Evolutionary conservation across 2,888 invertebrate genomes (phyloP), one percentile per base, ranked within the genome.

Genomic region (Pristionchus arcanus): DNA sequence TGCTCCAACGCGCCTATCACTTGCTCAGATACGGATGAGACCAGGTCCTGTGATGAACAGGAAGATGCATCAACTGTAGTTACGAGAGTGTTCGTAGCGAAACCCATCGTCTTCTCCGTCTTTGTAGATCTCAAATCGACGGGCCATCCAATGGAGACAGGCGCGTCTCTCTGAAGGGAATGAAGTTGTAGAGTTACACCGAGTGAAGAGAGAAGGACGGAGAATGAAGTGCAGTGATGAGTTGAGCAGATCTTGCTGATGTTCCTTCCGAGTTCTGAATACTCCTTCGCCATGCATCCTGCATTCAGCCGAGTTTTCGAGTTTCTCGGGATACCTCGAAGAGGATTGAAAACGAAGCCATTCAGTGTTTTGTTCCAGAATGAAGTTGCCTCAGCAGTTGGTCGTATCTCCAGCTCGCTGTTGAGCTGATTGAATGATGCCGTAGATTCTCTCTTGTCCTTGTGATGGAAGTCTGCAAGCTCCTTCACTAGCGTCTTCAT

Each of bases 171-270:
- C 66, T 66, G 3, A 1, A 86, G 63, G 5, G 49, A 37, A 66
- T 86, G 66, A 15, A 3, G 16, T 3, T 28, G 63, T 16, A 86
- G 63, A 34, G 28, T 42, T 15, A 4, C 7, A 0, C 37, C 86
- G 37, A 86, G 66, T 2, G 86, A 63, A 31, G 86, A 3, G 19
- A 86, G 37, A 42, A 37, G 42, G n/a, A 28, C 37, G 66, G 42
- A n/a, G 86, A 86, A 86, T 13, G 86, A 66, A 66, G 66, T 86
- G 86, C 86, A 86, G 66, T 86, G 37, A n/a, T 86, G 42, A 37
- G 42, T 86, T 11, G 86, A 55, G 34, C 28, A 55, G 5, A 84
- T 16, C 25, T 55, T 31, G 11, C n/a, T 15, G 31, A 84, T 25
- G 16, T 7, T 31, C 21, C 21, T 5, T 2, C 31, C 19, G n/a